These are phyloP conservation scores for Drosophila engyochracea DNA, from an alignment of 2,888 invertebrate species.

Conservation along the genomic window DNA sequence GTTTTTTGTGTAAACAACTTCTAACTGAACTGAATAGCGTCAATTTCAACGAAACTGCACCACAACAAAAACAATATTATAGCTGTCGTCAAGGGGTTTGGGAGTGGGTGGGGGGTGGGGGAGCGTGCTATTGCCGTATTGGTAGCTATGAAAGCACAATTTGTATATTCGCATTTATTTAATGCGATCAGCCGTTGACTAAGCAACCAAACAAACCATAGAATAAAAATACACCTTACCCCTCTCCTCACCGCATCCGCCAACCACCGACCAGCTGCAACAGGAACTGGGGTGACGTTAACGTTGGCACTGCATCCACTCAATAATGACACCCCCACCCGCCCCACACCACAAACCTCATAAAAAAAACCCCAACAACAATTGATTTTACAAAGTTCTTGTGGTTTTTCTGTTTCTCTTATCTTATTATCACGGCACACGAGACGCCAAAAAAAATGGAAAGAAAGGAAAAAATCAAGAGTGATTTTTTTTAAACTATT, in stretches of 20 bases:
- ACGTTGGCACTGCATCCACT: slow-evolving; percentile 20
- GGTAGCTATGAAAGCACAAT: slow-evolving; percentile 68
- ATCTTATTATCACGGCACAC: slow-evolving; percentile 50
- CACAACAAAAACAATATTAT: slow-evolving; percentile 1
- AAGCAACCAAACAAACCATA: slow-evolving; percentile 45
- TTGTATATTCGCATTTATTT: slow-evolving; percentile 50
- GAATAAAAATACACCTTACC: background rate
- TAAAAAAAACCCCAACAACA: background rate
- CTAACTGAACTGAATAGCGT: slow-evolving; percentile 57
- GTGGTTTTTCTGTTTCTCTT: slow-evolving; percentile 4
- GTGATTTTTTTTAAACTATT: background rate
- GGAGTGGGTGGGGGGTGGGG: background rate
- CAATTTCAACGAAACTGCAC: slow-evolving; percentile 34
- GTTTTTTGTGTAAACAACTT: slow-evolving; percentile 48
- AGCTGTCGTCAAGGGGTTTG: slow-evolving; percentile 41
- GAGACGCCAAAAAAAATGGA: slow-evolving; percentile 51
- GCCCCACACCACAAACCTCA: background rate
- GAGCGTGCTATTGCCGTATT: slow-evolving; percentile 19
- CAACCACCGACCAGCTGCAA: background rate
- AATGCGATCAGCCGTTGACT: slow-evolving; percentile 51
- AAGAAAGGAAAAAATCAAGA: background rate
- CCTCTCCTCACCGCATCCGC: no score
- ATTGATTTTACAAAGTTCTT: slow-evolving; percentile 24
- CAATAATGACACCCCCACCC: background rate
- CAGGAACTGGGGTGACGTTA: slow-evolving; percentile 24